Evolutionary conservation across 2,797 vertebrate species (phyloP), one percentile per base, ranked within the genome.

Genomic region (Fistularia commersonii): DNA sequence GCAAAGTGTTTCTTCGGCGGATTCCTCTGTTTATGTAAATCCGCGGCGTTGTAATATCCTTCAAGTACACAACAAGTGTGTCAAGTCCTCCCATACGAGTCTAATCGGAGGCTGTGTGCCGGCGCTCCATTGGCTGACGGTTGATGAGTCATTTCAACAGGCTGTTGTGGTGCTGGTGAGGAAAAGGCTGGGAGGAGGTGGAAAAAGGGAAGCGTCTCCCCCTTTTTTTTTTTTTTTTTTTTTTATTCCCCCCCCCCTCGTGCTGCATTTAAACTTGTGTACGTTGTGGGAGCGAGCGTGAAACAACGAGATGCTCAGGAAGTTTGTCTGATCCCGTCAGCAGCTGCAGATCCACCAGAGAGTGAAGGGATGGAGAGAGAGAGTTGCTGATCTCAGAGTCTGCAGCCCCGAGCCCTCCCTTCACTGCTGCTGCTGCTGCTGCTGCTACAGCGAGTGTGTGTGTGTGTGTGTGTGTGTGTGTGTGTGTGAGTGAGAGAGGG

Each of bases 141-240:
- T 73, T 73, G 86, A 84, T 92, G 90, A 91, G 79, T 91, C 90
- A 90, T 75, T 87, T 77, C 74, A 79, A 83, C 85, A 85, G 80
- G 84, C 85, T 86, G 80, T 81, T 79, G 80, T 75, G 72, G 69
- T 77, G 74, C 80, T 84, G 75, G 79, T 65, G 64, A 72, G 76
- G 47, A 51, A 69, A 69, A 56, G 72, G 69, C 61, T 65, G 61
- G 55, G 48, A 51, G 74, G 69, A 67, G 79, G 60, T 76, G 70
- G 54, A 69, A 69, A 76, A 70, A 57, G 71, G 73, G 64, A 67
- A 63, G 64, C 61, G n/a, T n/a, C n/a, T n/a, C n/a, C n/a, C n/a
- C n/a, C n/a, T n/a, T n/a, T n/a, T n/a, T n/a, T n/a, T n/a, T n/a
- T n/a, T n/a, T n/a, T n/a, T n/a, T n/a, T n/a, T n/a, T n/a, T n/a